Conservation (phyloP, 2,888 invertebrate species). For the Erynnis tages region DNA sequence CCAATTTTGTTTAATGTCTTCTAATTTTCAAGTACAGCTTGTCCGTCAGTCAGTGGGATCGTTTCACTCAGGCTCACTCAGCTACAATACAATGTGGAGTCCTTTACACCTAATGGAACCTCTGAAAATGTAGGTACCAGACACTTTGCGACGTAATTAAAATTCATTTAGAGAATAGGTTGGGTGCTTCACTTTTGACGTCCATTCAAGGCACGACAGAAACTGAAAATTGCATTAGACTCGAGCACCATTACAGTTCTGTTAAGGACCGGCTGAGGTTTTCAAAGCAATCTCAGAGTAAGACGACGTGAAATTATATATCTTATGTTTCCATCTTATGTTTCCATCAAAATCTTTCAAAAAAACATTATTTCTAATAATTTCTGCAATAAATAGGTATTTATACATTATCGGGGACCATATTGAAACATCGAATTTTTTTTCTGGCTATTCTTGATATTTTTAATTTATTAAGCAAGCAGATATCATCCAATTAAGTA, state of each 20-base stretch:
- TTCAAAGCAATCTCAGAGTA: background rate
- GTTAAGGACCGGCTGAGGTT: background rate
- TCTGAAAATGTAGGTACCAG: too few species aligned
- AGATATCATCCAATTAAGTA: constrained; percentile 16
- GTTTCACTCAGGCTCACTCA: too few species aligned
- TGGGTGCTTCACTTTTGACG: background rate
- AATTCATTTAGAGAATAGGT: constrained; percentile 1
- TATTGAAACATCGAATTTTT: constrained; percentile 3
- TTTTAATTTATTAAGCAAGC: too few species aligned
- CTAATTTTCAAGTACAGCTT: too few species aligned
- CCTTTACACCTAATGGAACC: too few species aligned
- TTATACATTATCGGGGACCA: constrained; percentile 1
- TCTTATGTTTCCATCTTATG: background rate
- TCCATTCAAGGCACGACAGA: background rate
- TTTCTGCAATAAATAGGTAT: background rate
- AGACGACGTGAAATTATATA: background rate
- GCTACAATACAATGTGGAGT: too few species aligned
- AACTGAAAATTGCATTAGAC: constrained; percentile 4
- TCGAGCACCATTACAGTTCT: background rate
- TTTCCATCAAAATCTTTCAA: too few species aligned
- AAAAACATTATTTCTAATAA: background rate
- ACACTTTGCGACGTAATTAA: background rate
- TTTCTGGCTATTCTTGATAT: constrained; percentile 1
- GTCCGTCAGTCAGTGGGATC: too few species aligned
- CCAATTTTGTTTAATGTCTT: too few species aligned